phyloP scores from a whole-genome alignment of 2,797 vertebrate species.

The Telmatherina bonti region DNA sequence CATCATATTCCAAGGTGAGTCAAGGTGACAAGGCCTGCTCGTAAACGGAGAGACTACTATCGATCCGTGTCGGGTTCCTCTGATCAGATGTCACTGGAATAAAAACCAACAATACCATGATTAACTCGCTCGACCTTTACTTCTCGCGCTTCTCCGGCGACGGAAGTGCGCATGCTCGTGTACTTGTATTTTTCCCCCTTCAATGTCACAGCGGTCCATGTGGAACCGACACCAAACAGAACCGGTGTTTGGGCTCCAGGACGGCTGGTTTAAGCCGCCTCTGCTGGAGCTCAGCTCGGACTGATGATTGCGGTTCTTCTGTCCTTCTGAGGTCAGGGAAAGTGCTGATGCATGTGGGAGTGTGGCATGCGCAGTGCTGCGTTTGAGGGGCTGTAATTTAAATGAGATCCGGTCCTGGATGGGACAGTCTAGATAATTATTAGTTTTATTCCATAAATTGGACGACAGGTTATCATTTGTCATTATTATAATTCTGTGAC shows the following conservation, averaged over 20 bases:
- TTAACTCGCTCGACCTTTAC: conserved; percentile 60
- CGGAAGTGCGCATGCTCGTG: conserved; percentile 52
- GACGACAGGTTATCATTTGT: too few species aligned
- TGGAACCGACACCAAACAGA: neutral
- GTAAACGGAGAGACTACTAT: conserved; percentile 45
- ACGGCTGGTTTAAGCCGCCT: neutral
- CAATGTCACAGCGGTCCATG: conserved; percentile 62
- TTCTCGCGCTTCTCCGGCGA: conserved; percentile 35
- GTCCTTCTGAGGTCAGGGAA: conserved; percentile 64
- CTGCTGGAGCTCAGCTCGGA: conserved; percentile 5
- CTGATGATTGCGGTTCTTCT: neutral
- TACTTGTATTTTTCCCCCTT: neutral
- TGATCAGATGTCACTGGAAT: conserved; percentile 69
- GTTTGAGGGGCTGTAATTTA: conserved; percentile 12
- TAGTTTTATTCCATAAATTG: too few species aligned
- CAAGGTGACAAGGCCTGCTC: conserved; percentile 86
- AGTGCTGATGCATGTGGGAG: conserved; percentile 56
- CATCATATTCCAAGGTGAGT: conserved; percentile 92
- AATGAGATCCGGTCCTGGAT: neutral
- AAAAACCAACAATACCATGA: conserved; percentile 68
- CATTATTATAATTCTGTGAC: too few species aligned
- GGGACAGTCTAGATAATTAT: neutral
- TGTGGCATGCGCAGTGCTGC: conserved; percentile 54
- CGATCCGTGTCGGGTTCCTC: conserved; percentile 57
- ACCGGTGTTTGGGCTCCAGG: neutral